Evolutionary conservation across 2,113 vertebrate genomes (phyloP).

Genomic region (Elgaria multicarinata): DNA sequence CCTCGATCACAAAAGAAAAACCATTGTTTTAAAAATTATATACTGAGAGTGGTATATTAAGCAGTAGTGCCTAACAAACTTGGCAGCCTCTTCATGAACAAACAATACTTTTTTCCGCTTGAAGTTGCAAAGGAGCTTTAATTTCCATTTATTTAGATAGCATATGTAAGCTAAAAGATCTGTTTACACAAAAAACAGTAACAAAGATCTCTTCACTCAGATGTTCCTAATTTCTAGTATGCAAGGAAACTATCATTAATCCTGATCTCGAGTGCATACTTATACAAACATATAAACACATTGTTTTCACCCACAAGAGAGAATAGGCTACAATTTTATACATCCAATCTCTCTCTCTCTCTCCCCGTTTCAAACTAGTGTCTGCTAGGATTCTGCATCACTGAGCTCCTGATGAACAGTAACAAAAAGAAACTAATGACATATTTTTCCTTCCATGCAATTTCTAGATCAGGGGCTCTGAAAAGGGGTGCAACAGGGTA

Average conservation of each 20-base stretch:
- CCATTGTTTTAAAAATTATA: not conserved
- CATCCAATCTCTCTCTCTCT: not conserved
- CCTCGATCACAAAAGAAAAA: not conserved
- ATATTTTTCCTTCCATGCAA: not conserved
- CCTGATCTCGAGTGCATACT: not conserved
- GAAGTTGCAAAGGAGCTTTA: not conserved
- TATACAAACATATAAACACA: not conserved
- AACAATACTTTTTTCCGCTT: not conserved
- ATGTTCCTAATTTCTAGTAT: not conserved
- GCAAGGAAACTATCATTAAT: not conserved
- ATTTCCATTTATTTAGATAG: not conserved
- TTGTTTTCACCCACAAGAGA: not conserved
- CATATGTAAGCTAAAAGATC: not conserved
- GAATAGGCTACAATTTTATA: not conserved
- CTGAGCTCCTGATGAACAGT: slow-evolving; percentile 2
- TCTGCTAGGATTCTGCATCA: not conserved
- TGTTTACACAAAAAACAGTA: not conserved
- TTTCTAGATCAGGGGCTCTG: not conserved
- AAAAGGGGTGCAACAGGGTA: not conserved
- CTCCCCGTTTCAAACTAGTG: not conserved
- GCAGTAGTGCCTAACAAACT: not conserved
- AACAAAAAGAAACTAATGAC: slow-evolving; percentile 1
- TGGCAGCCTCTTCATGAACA: not conserved
- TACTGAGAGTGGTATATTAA: not conserved
- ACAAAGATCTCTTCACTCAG: not conserved